Percentiles rank a stretch among this genome's conserved stretches.
Evolutionary conservation across 2,113 vertebrate genomes (phyloP).

Genomic region (Glaucomys volans): DNA sequence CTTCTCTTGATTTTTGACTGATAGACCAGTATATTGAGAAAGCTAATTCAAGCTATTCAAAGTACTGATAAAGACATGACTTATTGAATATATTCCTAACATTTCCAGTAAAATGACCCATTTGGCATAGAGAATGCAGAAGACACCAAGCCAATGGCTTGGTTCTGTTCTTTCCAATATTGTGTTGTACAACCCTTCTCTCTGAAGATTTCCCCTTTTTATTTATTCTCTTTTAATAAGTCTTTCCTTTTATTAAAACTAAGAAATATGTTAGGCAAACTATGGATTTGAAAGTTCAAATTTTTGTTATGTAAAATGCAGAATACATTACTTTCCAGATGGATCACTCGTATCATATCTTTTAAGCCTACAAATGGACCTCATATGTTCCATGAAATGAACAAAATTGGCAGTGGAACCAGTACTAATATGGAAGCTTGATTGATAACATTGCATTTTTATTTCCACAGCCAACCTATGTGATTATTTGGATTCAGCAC

Average conservation of each 20-base stretch:
- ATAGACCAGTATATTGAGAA: neutral
- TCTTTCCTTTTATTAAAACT: constrained; percentile 7
- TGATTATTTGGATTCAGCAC: constrained; percentile 3
- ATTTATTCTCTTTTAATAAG: neutral
- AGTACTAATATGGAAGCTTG: neutral
- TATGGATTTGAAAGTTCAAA: neutral
- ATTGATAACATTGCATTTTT: neutral
- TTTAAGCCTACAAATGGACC: neutral
- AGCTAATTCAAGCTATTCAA: neutral
- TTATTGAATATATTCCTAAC: neutral
- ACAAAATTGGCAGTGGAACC: neutral
- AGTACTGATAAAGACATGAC: neutral
- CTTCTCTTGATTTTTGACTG: neutral
- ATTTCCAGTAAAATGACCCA: neutral
- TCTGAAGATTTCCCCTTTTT: neutral
- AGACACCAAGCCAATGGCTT: neutral
- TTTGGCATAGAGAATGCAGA: neutral
- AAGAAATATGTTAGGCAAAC: neutral
- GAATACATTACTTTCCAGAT: neutral
- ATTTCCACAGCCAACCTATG: neutral
- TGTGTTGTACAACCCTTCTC: neutral
- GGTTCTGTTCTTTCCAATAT: neutral
- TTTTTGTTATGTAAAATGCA: neutral
- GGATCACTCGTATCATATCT: neutral
- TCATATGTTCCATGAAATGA: constrained; percentile 13